phyloP scores from a whole-genome alignment of 2,888 invertebrate species.

The Eumacrocentrus americanus region DNA sequence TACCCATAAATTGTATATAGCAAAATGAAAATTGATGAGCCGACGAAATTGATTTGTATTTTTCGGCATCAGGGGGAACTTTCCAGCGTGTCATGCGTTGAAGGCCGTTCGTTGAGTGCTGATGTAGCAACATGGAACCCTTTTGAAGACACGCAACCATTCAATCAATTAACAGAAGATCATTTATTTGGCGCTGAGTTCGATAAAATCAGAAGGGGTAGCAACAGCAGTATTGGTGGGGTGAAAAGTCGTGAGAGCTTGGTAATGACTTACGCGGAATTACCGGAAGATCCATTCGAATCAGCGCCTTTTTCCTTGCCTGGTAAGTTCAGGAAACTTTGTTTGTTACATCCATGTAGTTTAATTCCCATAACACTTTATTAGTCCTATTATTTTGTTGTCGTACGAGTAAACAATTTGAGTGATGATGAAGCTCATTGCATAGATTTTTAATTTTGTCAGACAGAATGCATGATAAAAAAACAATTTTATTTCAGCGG shows the following conservation, averaged over 20 bases:
- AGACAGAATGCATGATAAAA: constrained; percentile 22
- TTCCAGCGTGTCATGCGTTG: constrained; percentile 54
- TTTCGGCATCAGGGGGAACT: constrained; percentile 56
- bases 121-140: constrained; percentile 83
- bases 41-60: constrained; percentile 1
- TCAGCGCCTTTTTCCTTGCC: constrained; percentile 82
- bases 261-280: constrained; percentile 69
- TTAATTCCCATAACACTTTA: neutral
- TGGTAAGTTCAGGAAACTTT: constrained; percentile 59
- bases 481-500: constrained; percentile 47
- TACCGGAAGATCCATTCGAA: constrained; percentile 78
- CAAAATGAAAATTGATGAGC: neutral
- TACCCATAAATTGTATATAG: neutral
- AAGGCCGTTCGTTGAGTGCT: constrained; percentile 62
- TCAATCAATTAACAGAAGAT: constrained; percentile 79
- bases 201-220: constrained; percentile 79
- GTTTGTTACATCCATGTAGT: neutral
- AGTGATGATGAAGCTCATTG: too few species aligned
- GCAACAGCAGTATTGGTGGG: constrained; percentile 77
- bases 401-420: neutral
- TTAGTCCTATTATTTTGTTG: constrained; percentile 5
- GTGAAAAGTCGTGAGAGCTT: constrained; percentile 74
- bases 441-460: constrained; percentile 6
- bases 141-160: constrained; percentile 75
- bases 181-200: constrained; percentile 81